Base-by-base conservation (phyloP, 2,888 invertebrate species). In the Pristionchus exspectatus region DNA sequence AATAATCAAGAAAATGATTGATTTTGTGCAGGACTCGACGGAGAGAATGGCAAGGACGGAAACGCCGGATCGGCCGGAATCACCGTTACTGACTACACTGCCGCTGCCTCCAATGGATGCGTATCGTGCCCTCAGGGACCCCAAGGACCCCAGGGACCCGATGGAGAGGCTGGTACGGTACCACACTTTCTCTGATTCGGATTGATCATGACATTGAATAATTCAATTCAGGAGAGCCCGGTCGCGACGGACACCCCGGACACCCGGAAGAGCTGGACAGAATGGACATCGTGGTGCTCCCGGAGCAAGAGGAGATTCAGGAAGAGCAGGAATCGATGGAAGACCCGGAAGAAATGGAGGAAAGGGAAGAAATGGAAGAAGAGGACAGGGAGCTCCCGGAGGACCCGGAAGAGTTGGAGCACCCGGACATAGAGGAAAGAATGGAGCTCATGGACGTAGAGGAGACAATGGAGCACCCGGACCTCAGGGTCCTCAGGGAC, bases 81-180 rank as follows among this genome's bases (percentile, higher is more conserved):
- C 77, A 27, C 27, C 44, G 59, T 88, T 27, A 44, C 44, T 77
- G 63, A 77, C 54, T 88, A 59, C 77, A 77, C 59, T 63, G 63
- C 38, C 30, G n/a, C 38, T 16, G 56, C 74, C 0, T 54, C 77
- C 33, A 88, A 88, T 77, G 81, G 74, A 69, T 74, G 74, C 63
- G n/a, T 88, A 12, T 88, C 90, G 74, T 91, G 92, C 91, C 91
- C 90, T 88, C 81, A 89, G 69, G 92, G 92, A 90, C 91, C 90
- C 89, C 92, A 92, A 90, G 92, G 92, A 91, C 91, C 90, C 90
- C 89, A 90, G 87, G 92, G 92, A 91, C 90, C 92, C 89, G 88
- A 89, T 88, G 92, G 92, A 92, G 91, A 90, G 74, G 81, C 91
- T 91, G 93, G 93, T 84, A 84, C 77, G 77, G 72, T 33, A 33